These are phyloP conservation scores for Trogon surrucura DNA, from an alignment of 2,113 vertebrate species.

Conservation along the genomic window DNA sequence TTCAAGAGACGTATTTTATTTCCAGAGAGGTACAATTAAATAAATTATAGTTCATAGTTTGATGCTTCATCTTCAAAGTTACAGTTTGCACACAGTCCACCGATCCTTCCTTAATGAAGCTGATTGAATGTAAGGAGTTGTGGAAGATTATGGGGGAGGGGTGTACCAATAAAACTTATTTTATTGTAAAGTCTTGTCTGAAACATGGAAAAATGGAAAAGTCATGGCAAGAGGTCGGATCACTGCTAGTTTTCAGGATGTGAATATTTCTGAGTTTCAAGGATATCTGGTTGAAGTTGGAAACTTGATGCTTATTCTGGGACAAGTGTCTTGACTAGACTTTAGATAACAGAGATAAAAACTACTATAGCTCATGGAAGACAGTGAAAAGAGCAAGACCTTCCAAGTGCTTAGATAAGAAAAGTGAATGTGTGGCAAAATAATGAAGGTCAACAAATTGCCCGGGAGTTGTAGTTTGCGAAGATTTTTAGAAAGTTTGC, in stretches of 20 bases:
- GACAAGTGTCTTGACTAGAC: not conserved
- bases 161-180: not conserved
- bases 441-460: not conserved
- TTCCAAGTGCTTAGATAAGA: not conserved
- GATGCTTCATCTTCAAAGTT: not conserved
- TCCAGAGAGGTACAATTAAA: not conserved
- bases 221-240: not conserved
- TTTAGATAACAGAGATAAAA: not conserved
- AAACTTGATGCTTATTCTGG: not conserved
- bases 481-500: not conserved
- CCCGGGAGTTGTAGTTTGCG: not conserved
- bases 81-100: not conserved
- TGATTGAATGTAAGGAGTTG: not conserved
- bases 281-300: not conserved
- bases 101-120: not conserved
- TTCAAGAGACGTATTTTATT: not conserved
- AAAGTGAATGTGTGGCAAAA: not conserved
- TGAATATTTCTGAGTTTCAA: not conserved
- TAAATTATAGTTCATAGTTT: not conserved
- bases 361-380: not conserved
- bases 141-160: not conserved
- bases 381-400: not conserved
- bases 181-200: not conserved
- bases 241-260: not conserved
- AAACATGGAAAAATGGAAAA: not conserved